Conservation (phyloP, 2,888 invertebrate species). For the Brenthis daphne region DNA sequence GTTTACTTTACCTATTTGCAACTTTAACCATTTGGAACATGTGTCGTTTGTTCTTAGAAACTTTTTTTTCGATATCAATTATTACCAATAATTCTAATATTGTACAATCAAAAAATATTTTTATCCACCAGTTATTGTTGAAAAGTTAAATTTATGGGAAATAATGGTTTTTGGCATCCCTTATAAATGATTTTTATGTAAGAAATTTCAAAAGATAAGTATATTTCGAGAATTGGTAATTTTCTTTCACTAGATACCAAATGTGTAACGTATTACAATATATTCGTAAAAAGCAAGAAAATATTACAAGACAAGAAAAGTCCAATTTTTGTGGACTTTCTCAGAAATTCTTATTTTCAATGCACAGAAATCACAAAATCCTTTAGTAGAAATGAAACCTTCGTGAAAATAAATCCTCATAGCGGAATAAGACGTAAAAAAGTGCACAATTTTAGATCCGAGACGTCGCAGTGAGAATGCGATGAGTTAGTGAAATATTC, state of each 20-base stretch:
- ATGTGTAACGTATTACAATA: too few relatives aligned
- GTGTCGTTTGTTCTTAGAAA: background rate
- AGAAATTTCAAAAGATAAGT: too few relatives aligned
- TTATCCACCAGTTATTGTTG: too few relatives aligned
- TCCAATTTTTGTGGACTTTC: constrained; percentile 2
- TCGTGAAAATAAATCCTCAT: constrained; percentile 15
- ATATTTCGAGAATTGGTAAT: too few relatives aligned
- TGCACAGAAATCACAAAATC: constrained; percentile 22
- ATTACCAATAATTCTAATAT: too few relatives aligned
- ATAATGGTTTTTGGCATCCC: too few relatives aligned
- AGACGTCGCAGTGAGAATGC: constrained; percentile 21
- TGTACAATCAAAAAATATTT: too few relatives aligned
- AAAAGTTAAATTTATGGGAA: too few relatives aligned
- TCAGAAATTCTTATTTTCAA: constrained; percentile 8
- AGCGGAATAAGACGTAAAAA: constrained; percentile 20
- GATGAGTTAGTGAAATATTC: constrained; percentile 30
- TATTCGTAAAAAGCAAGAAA: background rate
- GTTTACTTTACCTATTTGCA: constrained; percentile 6
- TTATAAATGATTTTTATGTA: too few relatives aligned
- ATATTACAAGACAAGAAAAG: background rate
- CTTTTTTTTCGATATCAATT: too few relatives aligned
- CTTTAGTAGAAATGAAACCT: constrained; percentile 19
- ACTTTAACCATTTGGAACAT: background rate
- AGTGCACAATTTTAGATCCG: constrained; percentile 20
- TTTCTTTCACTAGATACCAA: too few relatives aligned